phyloP scores from a whole-genome alignment of 2,113 vertebrate genomes.

The Helogale parvula region DNA sequence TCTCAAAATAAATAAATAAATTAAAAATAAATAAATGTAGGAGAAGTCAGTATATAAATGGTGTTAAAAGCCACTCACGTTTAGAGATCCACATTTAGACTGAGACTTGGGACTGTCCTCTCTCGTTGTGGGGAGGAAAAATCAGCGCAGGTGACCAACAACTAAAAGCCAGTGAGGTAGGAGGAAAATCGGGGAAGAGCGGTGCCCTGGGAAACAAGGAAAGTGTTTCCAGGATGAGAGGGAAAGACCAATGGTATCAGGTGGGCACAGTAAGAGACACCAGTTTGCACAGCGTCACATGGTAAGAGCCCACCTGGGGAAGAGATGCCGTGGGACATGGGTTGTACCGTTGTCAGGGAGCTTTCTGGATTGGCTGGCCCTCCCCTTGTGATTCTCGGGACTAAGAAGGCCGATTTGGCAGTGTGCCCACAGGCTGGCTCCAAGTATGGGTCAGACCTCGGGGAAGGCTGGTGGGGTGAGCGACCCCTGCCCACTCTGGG shows the following conservation, averaged over 20 bases:
- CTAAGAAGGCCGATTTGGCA: background rate
- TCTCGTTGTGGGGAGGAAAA: background rate
- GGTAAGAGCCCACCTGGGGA: background rate
- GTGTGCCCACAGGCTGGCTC: background rate
- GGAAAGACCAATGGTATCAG: background rate
- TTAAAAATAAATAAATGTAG: background rate
- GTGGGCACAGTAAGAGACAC: fast-evolving
- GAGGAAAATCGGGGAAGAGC: background rate
- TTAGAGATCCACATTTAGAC: background rate
- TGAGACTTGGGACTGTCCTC: background rate
- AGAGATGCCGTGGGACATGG: background rate
- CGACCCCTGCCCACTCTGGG: fast-evolving
- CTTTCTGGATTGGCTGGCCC: background rate
- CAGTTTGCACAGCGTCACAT: background rate
- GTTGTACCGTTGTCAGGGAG: background rate
- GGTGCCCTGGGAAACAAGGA: background rate
- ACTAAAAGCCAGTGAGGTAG: background rate
- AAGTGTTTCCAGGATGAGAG: background rate
- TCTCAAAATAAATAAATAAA: too few relatives aligned
- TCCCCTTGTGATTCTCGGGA: background rate
- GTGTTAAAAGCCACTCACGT: background rate
- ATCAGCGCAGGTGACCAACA: background rate
- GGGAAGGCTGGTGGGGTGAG: background rate
- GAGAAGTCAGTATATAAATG: background rate
- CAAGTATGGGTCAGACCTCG: background rate